These are phyloP conservation scores for Amphipyra tragopoginis DNA, from an alignment of 2,888 invertebrate genomes.

Conservation along the genomic window DNA sequence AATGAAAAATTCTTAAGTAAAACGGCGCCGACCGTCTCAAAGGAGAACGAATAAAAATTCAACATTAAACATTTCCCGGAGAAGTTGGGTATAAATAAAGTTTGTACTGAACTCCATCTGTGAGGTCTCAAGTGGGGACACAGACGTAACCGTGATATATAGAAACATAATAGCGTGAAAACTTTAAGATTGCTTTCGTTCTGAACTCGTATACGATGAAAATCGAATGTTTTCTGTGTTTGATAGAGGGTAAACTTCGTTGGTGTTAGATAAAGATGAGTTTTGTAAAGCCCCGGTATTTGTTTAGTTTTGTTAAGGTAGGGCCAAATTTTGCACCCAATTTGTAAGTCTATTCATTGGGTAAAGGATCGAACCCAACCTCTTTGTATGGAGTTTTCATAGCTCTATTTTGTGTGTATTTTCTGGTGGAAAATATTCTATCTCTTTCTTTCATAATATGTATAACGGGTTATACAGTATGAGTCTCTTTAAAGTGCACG, in stretches of 20 bases:
- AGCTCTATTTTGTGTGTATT: not conserved
- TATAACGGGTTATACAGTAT: too few relatives aligned
- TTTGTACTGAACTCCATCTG: slow-evolving; percentile 67
- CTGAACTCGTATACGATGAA: slow-evolving; percentile 49
- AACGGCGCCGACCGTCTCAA: slow-evolving; percentile 59
- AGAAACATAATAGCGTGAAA: slow-evolving; percentile 61
- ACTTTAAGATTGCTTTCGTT: slow-evolving; percentile 65
- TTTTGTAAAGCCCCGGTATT: slow-evolving; percentile 18
- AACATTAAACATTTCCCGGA: slow-evolving; percentile 81
- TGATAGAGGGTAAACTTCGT: slow-evolving; percentile 46
- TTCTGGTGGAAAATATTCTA: not conserved
- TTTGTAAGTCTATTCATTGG: slow-evolving; percentile 18
- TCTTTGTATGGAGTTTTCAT: not conserved
- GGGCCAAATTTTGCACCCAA: slow-evolving; percentile 37
- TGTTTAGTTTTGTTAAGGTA: slow-evolving; percentile 28
- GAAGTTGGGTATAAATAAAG: slow-evolving; percentile 79
- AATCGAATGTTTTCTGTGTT: slow-evolving; percentile 55
- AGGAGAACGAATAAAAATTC: slow-evolving; percentile 77
- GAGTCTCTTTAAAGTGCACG: too few relatives aligned
- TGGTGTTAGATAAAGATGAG: slow-evolving; percentile 38
- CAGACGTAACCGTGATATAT: slow-evolving; percentile 53
- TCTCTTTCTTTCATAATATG: too few relatives aligned
- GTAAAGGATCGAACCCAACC: slow-evolving; percentile 1
- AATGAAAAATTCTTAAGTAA: slow-evolving; percentile 73
- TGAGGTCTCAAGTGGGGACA: slow-evolving; percentile 61